Evolutionary conservation across 2,113 vertebrate genomes (phyloP).

Genomic region (Oryzias curvinotus): DNA sequence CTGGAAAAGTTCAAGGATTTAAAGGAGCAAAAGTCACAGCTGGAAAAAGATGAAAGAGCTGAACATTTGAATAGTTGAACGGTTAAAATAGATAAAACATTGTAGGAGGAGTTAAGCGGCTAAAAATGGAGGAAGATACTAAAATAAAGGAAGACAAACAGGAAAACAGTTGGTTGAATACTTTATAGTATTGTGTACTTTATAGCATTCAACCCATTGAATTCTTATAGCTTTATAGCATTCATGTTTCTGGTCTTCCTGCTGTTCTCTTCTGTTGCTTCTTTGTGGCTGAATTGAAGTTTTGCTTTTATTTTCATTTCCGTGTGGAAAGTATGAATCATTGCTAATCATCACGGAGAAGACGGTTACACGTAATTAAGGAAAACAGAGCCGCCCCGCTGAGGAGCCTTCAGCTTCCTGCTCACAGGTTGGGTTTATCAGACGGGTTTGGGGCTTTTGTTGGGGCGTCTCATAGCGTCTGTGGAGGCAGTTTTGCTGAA

Average conservation of each 20-base stretch:
- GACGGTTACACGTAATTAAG: neutral
- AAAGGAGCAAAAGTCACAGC: too few species aligned
- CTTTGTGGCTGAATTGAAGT: constrained; percentile 22
- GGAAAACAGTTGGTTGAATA: too few species aligned
- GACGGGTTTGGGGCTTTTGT: constrained; percentile 16
- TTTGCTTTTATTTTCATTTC: constrained; percentile 7
- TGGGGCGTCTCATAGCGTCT: neutral
- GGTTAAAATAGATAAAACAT: too few species aligned
- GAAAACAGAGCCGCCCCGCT: constrained; percentile 37
- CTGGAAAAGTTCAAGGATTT: too few species aligned
- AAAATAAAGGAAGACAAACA: too few species aligned
- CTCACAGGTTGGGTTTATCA: constrained; percentile 18
- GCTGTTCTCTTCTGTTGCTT: neutral
- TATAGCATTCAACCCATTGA: too few species aligned
- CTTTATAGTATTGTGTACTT: too few species aligned
- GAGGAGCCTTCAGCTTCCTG: constrained; percentile 43
- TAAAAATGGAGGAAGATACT: too few species aligned
- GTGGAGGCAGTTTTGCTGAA: constrained; percentile 10
- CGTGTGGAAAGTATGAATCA: neutral
- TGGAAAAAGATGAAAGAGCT: too few species aligned
- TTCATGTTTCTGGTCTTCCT: neutral
- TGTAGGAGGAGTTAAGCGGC: too few species aligned
- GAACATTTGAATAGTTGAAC: too few species aligned
- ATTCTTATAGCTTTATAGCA: too few species aligned
- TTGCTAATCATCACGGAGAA: constrained; percentile 1